Evolutionary conservation across 1,140 invertebrate genomes (phyloP).

Genomic region (Pseudomyrmex dendroicus): DNA sequence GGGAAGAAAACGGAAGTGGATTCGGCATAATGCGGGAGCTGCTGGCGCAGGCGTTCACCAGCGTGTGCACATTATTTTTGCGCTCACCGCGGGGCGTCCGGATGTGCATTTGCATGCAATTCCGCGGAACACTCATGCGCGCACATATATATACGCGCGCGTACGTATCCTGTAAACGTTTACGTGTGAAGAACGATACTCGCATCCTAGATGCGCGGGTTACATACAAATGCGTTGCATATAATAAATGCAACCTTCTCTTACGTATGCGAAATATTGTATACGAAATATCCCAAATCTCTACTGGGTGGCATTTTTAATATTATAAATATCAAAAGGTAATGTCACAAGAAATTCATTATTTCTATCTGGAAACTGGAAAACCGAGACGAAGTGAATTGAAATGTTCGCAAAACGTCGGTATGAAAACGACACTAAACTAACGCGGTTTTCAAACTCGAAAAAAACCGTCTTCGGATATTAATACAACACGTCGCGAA

Average conservation of each 20-base stretch:
- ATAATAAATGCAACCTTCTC: constrained; percentile 30
- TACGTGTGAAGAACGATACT: constrained; percentile 20
- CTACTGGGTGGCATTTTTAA: background rate
- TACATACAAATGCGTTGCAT: constrained; percentile 12
- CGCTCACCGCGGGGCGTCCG: constrained; percentile 19
- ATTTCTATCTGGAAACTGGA: no score
- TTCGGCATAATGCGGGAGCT: constrained; percentile 49
- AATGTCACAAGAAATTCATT: background rate
- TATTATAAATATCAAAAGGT: background rate
- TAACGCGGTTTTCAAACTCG: no score
- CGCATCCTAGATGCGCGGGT: constrained; percentile 8
- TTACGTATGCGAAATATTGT: background rate
- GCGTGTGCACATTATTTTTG: constrained; percentile 57
- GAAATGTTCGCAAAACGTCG: no score
- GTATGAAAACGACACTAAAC: no score
- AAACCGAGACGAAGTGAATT: no score
- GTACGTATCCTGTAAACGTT: background rate
- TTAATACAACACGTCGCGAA: no score
- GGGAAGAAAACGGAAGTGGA: constrained; percentile 57
- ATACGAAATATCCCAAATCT: background rate
- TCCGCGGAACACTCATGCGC: background rate
- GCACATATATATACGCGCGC: background rate
- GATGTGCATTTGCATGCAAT: constrained; percentile 54
- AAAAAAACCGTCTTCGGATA: no score
- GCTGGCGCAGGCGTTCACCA: constrained; percentile 16